phyloP scores from a whole-genome alignment of 53 echinoderm and acorn worm species.

The Arbacia lixula region DNA sequence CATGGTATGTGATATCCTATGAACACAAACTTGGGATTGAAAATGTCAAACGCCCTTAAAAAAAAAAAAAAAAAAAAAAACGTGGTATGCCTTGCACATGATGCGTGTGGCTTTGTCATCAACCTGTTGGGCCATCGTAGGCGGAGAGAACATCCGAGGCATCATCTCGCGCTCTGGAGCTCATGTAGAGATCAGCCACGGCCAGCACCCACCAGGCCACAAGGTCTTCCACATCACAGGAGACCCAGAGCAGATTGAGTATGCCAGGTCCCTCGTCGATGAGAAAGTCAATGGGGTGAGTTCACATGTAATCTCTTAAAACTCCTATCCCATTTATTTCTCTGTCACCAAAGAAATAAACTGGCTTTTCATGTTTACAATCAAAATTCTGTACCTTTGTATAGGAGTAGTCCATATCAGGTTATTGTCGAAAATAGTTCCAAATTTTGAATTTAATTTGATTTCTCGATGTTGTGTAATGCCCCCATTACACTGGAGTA shows the following conservation, averaged over 20 bases:
- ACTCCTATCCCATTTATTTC: too few species aligned
- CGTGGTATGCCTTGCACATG: neutral
- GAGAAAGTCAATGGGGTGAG: conserved; percentile 85
- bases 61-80: neutral
- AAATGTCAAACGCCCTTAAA: conserved; percentile 7
- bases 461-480: too few species aligned
- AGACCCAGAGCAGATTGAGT: conserved; percentile 66
- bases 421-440: too few species aligned
- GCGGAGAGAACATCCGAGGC: conserved; percentile 86
- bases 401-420: too few species aligned
- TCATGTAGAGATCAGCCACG: conserved; percentile 86
- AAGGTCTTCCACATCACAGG: conserved; percentile 91
- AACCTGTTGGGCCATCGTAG: conserved; percentile 34
- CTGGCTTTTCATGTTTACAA: too few species aligned
- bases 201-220: conserved; percentile 76
- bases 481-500: too few species aligned
- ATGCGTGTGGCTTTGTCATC: neutral
- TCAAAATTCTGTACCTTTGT: too few species aligned
- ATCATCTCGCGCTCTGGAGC: conserved; percentile 79
- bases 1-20: conserved; percentile 44
- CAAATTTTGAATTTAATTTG: too few species aligned
- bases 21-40: conserved; percentile 44
- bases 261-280: conserved; percentile 79
- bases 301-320: too few species aligned
- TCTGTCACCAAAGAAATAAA: too few species aligned